Conservation (phyloP, 2,113 vertebrate genomes). For the Alexandromys fortis region DNA sequence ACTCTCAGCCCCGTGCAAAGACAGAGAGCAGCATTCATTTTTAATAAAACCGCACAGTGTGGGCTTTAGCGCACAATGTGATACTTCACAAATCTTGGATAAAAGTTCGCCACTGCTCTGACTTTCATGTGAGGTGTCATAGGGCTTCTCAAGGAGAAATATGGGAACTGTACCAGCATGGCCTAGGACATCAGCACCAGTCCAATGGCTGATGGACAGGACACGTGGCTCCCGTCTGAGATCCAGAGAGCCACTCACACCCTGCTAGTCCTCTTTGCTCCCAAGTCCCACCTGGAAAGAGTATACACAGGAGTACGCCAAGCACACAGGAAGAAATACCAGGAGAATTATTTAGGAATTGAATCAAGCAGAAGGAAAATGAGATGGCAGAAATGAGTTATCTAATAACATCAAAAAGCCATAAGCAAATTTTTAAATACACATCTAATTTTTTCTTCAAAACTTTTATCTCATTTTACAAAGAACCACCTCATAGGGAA, state of each 20-base stretch:
- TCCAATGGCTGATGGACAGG: neutral
- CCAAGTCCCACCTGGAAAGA: neutral
- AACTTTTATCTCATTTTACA: neutral
- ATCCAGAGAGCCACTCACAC: neutral
- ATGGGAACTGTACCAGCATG: neutral
- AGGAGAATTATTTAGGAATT: slow-evolving; percentile 3
- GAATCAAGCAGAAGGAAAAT: slow-evolving; percentile 1
- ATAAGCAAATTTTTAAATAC: neutral
- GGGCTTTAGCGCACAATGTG: neutral
- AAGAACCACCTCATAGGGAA: neutral
- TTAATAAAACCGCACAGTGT: neutral
- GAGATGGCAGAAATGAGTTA: neutral
- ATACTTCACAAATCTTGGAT: neutral
- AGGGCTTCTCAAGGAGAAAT: neutral
- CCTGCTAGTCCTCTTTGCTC: neutral
- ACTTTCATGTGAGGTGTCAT: neutral
- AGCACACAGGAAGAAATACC: neutral
- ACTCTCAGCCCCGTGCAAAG: neutral
- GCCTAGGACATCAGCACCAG: neutral
- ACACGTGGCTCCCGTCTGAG: neutral
- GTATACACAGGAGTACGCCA: neutral
- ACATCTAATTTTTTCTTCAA: slow-evolving; percentile 15
- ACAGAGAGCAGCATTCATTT: neutral
- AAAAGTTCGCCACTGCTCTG: neutral
- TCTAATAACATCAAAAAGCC: neutral